These are phyloP conservation scores for Redunca redunca DNA, from an alignment of 2,113 vertebrate species.

Conservation along the genomic window DNA sequence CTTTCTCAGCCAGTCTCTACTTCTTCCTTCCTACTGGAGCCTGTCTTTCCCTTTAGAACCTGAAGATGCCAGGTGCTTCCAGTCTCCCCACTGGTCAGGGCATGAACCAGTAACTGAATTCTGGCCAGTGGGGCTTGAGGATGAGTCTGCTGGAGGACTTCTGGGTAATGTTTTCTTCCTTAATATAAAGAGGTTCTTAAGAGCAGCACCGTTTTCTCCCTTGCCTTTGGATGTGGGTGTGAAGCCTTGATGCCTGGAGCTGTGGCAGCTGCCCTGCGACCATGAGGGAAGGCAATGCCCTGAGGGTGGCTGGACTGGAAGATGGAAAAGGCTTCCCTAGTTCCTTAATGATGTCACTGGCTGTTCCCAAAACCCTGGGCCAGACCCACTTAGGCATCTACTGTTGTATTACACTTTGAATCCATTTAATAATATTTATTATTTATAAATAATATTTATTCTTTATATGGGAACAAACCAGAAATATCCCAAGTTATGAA, in stretches of 20 bases:
- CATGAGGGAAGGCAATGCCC: not conserved
- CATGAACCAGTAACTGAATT: not conserved
- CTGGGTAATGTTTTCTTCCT: not conserved
- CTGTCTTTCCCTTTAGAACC: not conserved
- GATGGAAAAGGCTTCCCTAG: rapidly evolving
- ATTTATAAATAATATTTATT: not conserved
- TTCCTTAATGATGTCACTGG: not conserved
- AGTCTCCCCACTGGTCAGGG: not conserved
- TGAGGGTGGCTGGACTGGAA: not conserved
- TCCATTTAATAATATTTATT: not conserved
- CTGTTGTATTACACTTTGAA: not conserved
- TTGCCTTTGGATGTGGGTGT: not conserved
- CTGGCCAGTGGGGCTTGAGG: not conserved
- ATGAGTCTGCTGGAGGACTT: not conserved
- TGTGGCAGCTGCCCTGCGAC: not conserved
- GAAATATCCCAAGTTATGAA: not conserved
- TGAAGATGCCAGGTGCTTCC: not conserved
- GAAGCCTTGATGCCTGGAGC: not conserved
- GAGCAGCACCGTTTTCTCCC: not conserved
- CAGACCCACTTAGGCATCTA: not conserved
- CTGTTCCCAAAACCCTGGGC: not conserved
- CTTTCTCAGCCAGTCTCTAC: not conserved
- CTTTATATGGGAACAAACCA: not conserved
- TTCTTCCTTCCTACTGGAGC: not conserved
- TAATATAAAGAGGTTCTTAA: not conserved